These are phyloP conservation scores for Parnassius mnemosyne DNA, from an alignment of 2,888 invertebrate species.

Conservation along the genomic window DNA sequence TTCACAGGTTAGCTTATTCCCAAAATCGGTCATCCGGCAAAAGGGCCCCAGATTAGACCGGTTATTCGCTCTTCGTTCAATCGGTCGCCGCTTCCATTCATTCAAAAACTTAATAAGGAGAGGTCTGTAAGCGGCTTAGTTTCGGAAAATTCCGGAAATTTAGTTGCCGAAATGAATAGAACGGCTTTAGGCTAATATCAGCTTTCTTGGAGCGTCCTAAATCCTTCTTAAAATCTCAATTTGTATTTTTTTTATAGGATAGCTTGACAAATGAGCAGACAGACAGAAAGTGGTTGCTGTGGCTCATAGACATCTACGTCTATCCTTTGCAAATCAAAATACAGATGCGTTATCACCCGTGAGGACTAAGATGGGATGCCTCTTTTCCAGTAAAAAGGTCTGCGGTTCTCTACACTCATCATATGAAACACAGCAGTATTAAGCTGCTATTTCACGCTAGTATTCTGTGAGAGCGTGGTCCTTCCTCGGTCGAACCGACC, in stretches of 20 bases:
- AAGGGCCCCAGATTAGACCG: conserved; percentile 35
- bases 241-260: conserved; percentile 12
- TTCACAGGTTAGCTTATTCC: conserved; percentile 44
- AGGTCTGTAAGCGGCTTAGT: conserved; percentile 60
- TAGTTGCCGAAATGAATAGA: conserved; percentile 47
- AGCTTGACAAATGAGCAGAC: no score
- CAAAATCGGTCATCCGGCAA: conserved; percentile 28
- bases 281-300: no score
- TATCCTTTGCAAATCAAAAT: no score
- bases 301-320: no score
- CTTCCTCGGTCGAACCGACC: no score
- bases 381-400: no score
- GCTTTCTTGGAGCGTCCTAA: conserved; percentile 13
- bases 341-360: no score
- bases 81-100: conserved; percentile 45
- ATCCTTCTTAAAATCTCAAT: conserved; percentile 13
- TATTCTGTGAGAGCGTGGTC: no score
- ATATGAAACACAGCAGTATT: no score
- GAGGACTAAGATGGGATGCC: no score
- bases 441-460: no score
- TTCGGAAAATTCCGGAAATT: conserved; percentile 51
- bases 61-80: conserved; percentile 46
- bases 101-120: conserved; percentile 50
- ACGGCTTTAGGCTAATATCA: conserved; percentile 29
- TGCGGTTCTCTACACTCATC: no score